Base-by-base conservation (phyloP, 37 sponge, comb jelly and placozoan species). In the Crambe crambe region DNA sequence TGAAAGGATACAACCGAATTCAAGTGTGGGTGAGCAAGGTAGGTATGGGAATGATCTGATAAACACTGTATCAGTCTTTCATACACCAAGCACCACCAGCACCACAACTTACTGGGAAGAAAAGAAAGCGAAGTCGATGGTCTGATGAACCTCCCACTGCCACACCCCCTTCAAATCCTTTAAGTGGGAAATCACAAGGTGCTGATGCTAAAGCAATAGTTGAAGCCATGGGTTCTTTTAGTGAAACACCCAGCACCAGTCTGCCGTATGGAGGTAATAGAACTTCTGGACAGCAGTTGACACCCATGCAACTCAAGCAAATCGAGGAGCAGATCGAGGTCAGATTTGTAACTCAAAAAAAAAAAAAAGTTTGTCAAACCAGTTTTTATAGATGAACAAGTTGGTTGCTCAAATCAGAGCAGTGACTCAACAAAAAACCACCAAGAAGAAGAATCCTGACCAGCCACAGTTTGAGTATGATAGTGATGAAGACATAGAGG, bases 401-500 rank as follows among this genome's bases (percentile, higher is more conserved):
- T 20, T 83, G 47, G 88, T 75, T 23, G 85, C 89, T 5, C 59
- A 69, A 68, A 75, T 91, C 37, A 56, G 61, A 32, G 60, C 35
- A 37, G 85, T 77, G 1, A 61, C 62, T 30, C 77, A 63, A 67
- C 22, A 35, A 23, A 18, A 15, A 2, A 42, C n/a, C 2, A 9
- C 58, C 31, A 61, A 73, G 58, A 61, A 71, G 58, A 78, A 70
- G 34, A 74, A 57, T 70, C 43, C 43, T 40, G 38, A n/a, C 20
- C 22, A 9, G 42, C 26, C 35, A 23, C 71, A 79, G 76, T 90
- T 86, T 56, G 95, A 97, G 81, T 97, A 97, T 66, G 98, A 97
- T 78, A 92, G 93, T 77, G 95, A 97, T 72, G 98, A 97, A 77
- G 96, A 95, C 20, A 78, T 73, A 32, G 94, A 95, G 36, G 85